Base-by-base conservation (phyloP, 2,888 invertebrate genomes). In the Acleris sparsana region DNA sequence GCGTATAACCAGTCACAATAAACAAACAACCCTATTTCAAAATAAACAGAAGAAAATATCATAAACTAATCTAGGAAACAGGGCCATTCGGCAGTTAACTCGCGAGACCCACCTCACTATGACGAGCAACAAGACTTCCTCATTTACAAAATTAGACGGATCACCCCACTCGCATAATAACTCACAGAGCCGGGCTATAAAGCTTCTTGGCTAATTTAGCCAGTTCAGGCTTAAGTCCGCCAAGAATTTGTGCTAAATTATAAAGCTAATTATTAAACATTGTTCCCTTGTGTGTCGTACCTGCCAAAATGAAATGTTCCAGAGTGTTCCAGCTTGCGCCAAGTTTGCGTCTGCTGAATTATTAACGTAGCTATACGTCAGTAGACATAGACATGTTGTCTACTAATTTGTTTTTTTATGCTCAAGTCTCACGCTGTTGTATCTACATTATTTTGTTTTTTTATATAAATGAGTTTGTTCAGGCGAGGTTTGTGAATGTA, bases 191-290 rank as follows among this genome's bases (percentile, higher is more conserved):
- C 39, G 39, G 52, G 61, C 52, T 25, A 55, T 65, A 63, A 63
- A 67, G 57, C 59, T 77, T 76, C 77, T 73, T 64, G 70, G 72
- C 76, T 80, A 83, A 84, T 84, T 84, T 78, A 68, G 75, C 72
- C 73, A 74, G 71, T 71, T 75, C 75, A 74, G 84, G 86, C 86
- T 84, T 87, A 87, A 86, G 85, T 86, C 84, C 82, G 75, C 73
- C 70, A 70, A 75, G 80, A 80, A 80, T 86, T 84, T 83, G 78
- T 82, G 79, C 85, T 89, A 87, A 89, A 90, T 89, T 89, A 89
- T 89, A 86, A 86, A 89, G 85, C 88, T 89, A 71, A 71, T 71
- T 89, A 90, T 88, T 87, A 89, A 83, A 80, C 85, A 89, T 87
- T 79, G 89, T 77, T 88, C 90, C 90, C 90, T 63, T 44, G 89